phyloP scores from a whole-genome alignment of 2,113 vertebrate genomes.

The Odontophorus gujanensis region DNA sequence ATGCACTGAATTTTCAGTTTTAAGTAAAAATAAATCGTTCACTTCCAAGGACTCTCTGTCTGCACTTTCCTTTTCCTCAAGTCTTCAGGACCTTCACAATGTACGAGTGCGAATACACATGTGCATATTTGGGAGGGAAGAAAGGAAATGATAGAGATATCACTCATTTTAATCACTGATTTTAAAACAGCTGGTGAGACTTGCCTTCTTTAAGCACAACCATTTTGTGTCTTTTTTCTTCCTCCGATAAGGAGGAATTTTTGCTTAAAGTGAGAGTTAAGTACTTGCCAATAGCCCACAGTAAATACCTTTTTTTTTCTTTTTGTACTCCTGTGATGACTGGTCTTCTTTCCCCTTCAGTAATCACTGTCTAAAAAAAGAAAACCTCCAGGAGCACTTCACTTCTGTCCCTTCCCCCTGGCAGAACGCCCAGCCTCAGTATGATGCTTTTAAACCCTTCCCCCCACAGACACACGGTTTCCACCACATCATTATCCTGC shows the following conservation, averaged over 20 bases:
- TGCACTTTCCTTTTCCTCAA: conserved; percentile 9
- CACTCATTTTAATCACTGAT: conserved; percentile 24
- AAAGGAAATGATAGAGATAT: background rate
- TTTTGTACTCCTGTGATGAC: conserved; percentile 36
- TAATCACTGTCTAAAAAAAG: conserved; percentile 70
- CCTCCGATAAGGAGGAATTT: conserved; percentile 4
- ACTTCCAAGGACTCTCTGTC: conserved; percentile 32
- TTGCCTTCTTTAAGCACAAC: background rate
- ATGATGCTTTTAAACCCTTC: conserved; percentile 69
- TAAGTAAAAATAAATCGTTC: conserved; percentile 31
- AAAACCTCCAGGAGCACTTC: conserved; percentile 71
- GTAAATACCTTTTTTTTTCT: conserved; percentile 61
- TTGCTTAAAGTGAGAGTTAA: conserved; percentile 56
- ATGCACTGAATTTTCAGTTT: background rate
- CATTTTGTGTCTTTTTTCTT: conserved; percentile 8
- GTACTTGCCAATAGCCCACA: conserved; percentile 49
- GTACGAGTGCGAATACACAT: background rate
- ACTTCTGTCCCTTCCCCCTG: conserved; percentile 66
- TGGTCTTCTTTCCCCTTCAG: conserved; percentile 63
- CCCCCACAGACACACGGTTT: conserved; percentile 54
- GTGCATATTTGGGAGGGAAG: background rate
- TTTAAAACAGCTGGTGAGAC: conserved; percentile 36
- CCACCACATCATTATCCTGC: conserved; percentile 17
- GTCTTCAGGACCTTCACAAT: background rate
- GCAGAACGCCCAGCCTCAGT: conserved; percentile 70